A percentile compares a stretch with the other conserved stretches of the same genome.
Evolutionary conservation across 2,888 invertebrate species (phyloP).

Genomic region (Netelia inedita): DNA sequence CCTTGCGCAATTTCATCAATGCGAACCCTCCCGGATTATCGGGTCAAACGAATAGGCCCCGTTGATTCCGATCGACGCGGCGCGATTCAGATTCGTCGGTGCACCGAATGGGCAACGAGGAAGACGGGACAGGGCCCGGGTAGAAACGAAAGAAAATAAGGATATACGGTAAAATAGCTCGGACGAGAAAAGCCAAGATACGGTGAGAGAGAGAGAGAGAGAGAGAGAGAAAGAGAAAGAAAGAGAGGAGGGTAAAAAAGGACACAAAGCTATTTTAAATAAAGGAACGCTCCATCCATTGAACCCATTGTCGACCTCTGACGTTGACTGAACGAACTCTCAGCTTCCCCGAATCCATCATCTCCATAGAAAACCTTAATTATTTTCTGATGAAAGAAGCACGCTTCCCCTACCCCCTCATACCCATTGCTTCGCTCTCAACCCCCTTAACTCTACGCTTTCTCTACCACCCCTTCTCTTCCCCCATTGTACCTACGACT

Average conservation of each 20-base stretch:
- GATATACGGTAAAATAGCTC: slow-evolving; percentile 60
- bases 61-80: slow-evolving; percentile 68
- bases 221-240: slow-evolving; percentile 60
- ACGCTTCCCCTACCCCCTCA: slow-evolving; percentile 60
- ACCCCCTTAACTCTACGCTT: slow-evolving; percentile 58
- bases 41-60: slow-evolving; percentile 62
- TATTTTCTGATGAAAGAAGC: slow-evolving; percentile 85
- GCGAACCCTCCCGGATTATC: slow-evolving; percentile 67
- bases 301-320: slow-evolving; percentile 85
- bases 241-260: slow-evolving; percentile 60
- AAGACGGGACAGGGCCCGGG: background rate
- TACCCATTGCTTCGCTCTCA: slow-evolving; percentile 55
- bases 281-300: slow-evolving; percentile 85
- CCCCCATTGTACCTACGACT: background rate
- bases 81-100: slow-evolving; percentile 74
- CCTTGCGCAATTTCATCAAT: slow-evolving; percentile 52
- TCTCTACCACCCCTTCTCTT: slow-evolving; percentile 9
- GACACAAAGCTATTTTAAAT: slow-evolving; percentile 85
- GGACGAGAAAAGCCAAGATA: slow-evolving; percentile 61
- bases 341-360: slow-evolving; percentile 82
- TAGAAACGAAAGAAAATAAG: slow-evolving; percentile 38
- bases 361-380: slow-evolving; percentile 85
- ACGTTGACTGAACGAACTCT: slow-evolving; percentile 79
- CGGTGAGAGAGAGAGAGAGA: slow-evolving; percentile 66
- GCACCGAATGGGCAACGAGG: slow-evolving; percentile 60